Evolutionary conservation across 2,888 invertebrate genomes (phyloP), one percentile per base, ranked within the genome.

Genomic region (Agonopterix heracliana): DNA sequence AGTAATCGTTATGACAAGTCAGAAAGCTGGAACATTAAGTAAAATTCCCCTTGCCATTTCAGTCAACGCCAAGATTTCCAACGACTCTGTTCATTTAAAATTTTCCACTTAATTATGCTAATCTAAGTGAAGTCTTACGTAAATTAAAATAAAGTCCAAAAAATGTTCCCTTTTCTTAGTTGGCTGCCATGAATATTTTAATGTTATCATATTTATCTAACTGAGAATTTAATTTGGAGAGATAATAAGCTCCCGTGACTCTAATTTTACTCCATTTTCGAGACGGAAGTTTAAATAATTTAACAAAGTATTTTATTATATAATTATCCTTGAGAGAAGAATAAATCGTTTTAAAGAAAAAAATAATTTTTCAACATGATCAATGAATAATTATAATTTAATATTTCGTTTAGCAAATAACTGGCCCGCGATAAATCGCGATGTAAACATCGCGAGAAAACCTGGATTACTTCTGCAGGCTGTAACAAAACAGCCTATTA

Each of bases 181-280:
- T 44, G 47, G 46, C 44, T 14, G 51, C 46, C 46, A 53, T 55
- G 61, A 60, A 61, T 61, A 59, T 55, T 57, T 56, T 57, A 57
- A 58, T 57, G 52, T 52, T 52, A 56, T 58, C 53, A 57, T 59
- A 58, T 59, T 59, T 60, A 61, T 59, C 58, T 57, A 41, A 42
- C 50, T 47, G 43, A 40, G 45, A 55, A 53, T 61, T 56, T 54
- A 57, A 61, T 57, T 58, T 55, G 34, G 14, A 34, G n/a, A 50
- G 57, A 57, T 60, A 58, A 53, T 47, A 26, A 26, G 51, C 53
- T 40, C 14, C 40, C 48, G 34, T 38, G 50, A 48, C 46, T 50
- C 50, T 44, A 48, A 43, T 46, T 44, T 47, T 12, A 35, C 17
- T 26, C 44, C 41, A 45, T 47, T 49, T 46, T 9, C 44, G 12